Base-by-base conservation (phyloP, 2,888 invertebrate species). In the Cheilosia variabilis region DNA sequence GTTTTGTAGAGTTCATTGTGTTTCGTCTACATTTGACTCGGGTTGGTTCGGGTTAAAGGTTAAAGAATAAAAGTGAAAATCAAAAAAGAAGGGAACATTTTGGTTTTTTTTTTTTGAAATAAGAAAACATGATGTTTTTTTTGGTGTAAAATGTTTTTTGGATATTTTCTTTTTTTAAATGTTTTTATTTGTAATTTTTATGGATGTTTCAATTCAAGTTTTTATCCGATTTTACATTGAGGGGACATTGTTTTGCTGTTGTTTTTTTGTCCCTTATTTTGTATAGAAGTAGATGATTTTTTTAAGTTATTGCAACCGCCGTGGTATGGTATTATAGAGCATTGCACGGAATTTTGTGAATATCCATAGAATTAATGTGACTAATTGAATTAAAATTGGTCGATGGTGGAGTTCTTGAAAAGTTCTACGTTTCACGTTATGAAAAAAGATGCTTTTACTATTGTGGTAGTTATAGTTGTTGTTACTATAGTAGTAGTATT, bases 311-410 rank as follows among this genome's bases (percentile, higher is more conserved):
- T 89, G 90, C 76, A 89, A 88, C 73, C 90, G 87, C 53, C 89
- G 89, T 87, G 88, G 88, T 80, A 89, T 82, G 72, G 89, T 89
- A 65, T 91, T 89, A 87, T 90, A 88, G 37, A 90, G 88, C 68
- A 91, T 88, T 89, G 89, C 89, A 90, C 91, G 91, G 87, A 91
- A 89, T 79, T 90, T 91, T 55, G 88, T 89, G 78, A 91, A 90
- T 79, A 92, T 88, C 92, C 92, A 91, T 55, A 92, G 88, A 75
- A 91, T 68, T 62, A 91, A 86, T 75, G 90, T 87, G 65, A 91
- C 88, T 87, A 92, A 84, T 87, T 91, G 90, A 88, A 91, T 89
- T 60, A 92, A 90, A 87, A 91, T 88, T 83, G 92, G 92, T 89
- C 91, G 90, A 87, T 92, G 90, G 52, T 90, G 88, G 15, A 91